Evolutionary conservation across 1,140 invertebrate genomes (phyloP).

Genomic region (Lasaia peninsularis): DNA sequence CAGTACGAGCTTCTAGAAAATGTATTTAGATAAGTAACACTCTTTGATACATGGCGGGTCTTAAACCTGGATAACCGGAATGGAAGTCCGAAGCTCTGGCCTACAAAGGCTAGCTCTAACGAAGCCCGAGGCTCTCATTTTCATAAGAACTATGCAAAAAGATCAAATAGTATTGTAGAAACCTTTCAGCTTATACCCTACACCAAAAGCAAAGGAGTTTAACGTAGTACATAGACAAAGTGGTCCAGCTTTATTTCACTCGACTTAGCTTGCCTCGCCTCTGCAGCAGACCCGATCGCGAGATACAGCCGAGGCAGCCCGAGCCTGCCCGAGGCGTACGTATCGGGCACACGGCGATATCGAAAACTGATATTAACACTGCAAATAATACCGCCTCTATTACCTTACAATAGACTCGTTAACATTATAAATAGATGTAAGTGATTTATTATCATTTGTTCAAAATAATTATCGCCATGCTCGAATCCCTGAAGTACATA

Average conservation of each 20-base stretch:
- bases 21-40: too few relatives aligned
- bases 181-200: conserved; percentile 28
- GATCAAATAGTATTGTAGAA: too few relatives aligned
- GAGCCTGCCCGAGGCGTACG: conserved; percentile 1
- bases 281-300: background rate
- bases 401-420: conserved; percentile 1
- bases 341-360: conserved; percentile 2
- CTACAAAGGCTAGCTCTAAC: too few relatives aligned
- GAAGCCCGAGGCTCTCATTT: too few relatives aligned
- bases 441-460: too few relatives aligned
- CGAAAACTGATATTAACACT: conserved; percentile 7
- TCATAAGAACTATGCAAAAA: too few relatives aligned
- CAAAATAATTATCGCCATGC: too few relatives aligned
- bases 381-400: background rate
- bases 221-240: conserved; percentile 44
- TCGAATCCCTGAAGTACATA: too few relatives aligned
- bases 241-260: conserved; percentile 51
- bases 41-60: too few relatives aligned
- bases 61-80: too few relatives aligned
- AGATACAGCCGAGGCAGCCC: background rate
- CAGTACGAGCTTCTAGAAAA: too few relatives aligned
- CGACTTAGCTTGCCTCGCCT: conserved; percentile 32
- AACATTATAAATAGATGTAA: background rate
- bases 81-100: too few relatives aligned
- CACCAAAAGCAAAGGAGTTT: conserved; percentile 38